Conservation (phyloP, 2,888 invertebrate genomes). For the Apamea monoglypha region DNA sequence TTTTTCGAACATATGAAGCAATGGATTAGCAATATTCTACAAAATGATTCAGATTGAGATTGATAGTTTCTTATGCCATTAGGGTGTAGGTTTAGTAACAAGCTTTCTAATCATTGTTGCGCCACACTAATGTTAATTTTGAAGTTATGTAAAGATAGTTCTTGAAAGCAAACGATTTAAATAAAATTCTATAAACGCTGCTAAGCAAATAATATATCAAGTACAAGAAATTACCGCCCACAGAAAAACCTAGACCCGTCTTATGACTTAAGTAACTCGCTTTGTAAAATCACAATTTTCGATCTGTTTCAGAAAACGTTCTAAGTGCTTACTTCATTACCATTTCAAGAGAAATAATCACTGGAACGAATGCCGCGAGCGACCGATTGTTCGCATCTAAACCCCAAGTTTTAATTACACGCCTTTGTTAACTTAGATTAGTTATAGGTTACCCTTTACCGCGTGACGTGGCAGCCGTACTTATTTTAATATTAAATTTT, state of each 20-base stretch:
- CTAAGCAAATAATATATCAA: background rate
- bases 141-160: too few species aligned
- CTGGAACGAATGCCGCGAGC: conserved; percentile 68
- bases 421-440: conserved; percentile 79
- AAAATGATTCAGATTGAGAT: too few species aligned
- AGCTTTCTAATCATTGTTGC: too few species aligned
- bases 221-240: background rate
- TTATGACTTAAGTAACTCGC: background rate
- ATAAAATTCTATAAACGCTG: too few species aligned
- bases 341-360: conserved; percentile 79
- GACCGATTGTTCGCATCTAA: conserved; percentile 67
- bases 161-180: too few species aligned
- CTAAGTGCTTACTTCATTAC: conserved; percentile 72
- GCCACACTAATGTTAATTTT: too few species aligned
- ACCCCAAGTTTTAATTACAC: conserved; percentile 78
- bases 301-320: conserved; percentile 61
- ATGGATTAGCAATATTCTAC: too few species aligned
- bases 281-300: conserved; percentile 53
- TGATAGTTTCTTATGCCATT: too few species aligned
- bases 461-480: conserved; percentile 53
- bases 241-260: background rate
- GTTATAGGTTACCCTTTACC: conserved; percentile 72
- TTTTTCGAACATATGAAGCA: too few species aligned
- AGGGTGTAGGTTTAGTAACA: too few species aligned
- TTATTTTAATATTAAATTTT: conserved; percentile 65